phyloP scores from a whole-genome alignment of 2,113 vertebrate genomes.

The Pterocles orientalis region DNA sequence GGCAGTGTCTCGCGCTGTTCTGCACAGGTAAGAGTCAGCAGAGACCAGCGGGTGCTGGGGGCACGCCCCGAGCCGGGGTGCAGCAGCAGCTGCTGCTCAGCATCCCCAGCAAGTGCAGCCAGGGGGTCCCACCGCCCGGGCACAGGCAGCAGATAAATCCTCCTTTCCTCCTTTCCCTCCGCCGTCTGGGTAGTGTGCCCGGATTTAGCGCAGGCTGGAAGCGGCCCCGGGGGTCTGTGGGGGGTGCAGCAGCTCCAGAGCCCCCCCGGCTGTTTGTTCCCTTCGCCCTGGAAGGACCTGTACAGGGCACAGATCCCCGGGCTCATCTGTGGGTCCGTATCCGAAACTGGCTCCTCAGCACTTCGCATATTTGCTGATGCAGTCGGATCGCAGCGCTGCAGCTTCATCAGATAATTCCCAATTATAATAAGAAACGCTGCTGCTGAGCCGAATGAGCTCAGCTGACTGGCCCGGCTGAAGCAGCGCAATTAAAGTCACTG shows the following conservation, averaged over 20 bases:
- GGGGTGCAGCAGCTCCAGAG: too few relatives aligned
- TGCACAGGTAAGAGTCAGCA: background rate
- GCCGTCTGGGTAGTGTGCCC: accelerated
- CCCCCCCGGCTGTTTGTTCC: background rate
- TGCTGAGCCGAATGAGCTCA: constrained; percentile 7
- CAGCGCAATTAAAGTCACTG: background rate
- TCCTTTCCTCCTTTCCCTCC: background rate
- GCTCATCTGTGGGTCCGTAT: background rate
- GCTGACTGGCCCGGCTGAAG: background rate
- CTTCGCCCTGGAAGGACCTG: background rate
- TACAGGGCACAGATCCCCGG: background rate
- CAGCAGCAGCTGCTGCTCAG: background rate
- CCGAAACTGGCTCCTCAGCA: constrained; percentile 33
- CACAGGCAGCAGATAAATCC: background rate
- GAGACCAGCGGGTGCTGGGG: background rate
- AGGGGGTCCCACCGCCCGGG: too few relatives aligned
- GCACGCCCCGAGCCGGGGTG: too few relatives aligned
- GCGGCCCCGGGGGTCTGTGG: background rate
- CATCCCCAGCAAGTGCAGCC: background rate
- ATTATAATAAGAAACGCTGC: background rate
- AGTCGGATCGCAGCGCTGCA: background rate
- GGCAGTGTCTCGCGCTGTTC: background rate
- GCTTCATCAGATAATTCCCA: background rate
- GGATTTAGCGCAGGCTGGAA: background rate
- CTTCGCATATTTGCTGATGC: background rate